Percentiles rank a stretch among this genome's conserved stretches.
Conservation (phyloP, 1,140 invertebrate species). For the Trypoxylus dichotomus region DNA sequence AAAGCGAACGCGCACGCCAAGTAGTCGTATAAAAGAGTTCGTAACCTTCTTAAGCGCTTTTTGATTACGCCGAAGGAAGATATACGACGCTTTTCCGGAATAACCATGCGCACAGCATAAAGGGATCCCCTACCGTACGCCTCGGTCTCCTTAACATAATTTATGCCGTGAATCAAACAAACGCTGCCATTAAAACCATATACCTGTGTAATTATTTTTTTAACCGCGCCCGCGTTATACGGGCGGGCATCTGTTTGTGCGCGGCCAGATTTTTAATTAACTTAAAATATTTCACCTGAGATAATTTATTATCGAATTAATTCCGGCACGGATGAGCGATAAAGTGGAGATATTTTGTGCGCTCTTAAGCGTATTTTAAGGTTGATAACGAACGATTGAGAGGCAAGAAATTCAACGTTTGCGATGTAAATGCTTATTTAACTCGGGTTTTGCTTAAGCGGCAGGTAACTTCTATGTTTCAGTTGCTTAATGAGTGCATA, state of each 20-base stretch:
- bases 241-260: background rate
- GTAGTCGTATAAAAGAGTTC: background rate
- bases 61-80: background rate
- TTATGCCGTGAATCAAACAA: background rate
- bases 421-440: no score
- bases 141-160: background rate
- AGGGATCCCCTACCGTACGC: background rate
- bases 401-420: no score
- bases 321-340: background rate
- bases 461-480: no score
- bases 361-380: no score
- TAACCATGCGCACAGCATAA: background rate
- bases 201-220: slow-evolving; percentile 2
- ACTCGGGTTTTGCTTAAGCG: no score
- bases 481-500: no score
- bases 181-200: slow-evolving; percentile 2
- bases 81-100: background rate
- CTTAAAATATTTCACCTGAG: background rate
- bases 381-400: no score
- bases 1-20: background rate
- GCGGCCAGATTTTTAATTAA: background rate
- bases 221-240: background rate
- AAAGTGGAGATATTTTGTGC: background rate
- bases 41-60: slow-evolving; percentile 1
- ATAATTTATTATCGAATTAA: slow-evolving; percentile 1